Percentiles rank a stretch among this genome's conserved stretches.
These are phyloP conservation scores for Papilio helenus DNA, from an alignment of 1,140 invertebrate genomes.

Conservation along the genomic window DNA sequence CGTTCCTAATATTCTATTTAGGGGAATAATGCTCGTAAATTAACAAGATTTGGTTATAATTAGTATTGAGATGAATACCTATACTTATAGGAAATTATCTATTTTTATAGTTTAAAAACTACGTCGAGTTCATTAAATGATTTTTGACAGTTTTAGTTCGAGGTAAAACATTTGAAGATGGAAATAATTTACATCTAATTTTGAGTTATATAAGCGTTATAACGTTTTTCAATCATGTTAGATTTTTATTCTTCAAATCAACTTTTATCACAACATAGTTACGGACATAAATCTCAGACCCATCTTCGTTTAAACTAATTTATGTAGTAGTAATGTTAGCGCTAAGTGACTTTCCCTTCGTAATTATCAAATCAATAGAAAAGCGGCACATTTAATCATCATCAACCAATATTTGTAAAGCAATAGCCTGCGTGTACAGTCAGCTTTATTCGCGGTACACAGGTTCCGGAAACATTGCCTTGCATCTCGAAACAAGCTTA, in stretches of 20 bases:
- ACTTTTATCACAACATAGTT: neutral
- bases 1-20: slow-evolving; percentile 40
- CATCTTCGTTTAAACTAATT: slow-evolving; percentile 16
- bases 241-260: neutral
- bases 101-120: too few relatives aligned
- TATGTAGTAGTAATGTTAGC: slow-evolving; percentile 28
- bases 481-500: neutral
- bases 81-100: too few relatives aligned
- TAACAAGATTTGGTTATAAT: neutral
- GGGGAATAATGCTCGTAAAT: slow-evolving; percentile 15
- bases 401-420: slow-evolving; percentile 70
- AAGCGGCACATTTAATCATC: slow-evolving; percentile 54
- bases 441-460: neutral
- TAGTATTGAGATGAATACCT: neutral
- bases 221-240: neutral
- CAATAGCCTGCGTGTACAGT: slow-evolving; percentile 50
- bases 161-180: neutral
- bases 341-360: slow-evolving; percentile 44
- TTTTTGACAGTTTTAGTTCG: neutral
- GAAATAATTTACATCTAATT: neutral
- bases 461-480: neutral
- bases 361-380: slow-evolving; percentile 62
- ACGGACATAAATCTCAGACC: neutral
- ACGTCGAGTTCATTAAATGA: too few relatives aligned
- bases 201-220: neutral